A percentile compares a stretch with the other conserved stretches of the same genome.
phyloP scores from a whole-genome alignment of 2,113 vertebrate genomes.

The Pardalotus punctatus region DNA sequence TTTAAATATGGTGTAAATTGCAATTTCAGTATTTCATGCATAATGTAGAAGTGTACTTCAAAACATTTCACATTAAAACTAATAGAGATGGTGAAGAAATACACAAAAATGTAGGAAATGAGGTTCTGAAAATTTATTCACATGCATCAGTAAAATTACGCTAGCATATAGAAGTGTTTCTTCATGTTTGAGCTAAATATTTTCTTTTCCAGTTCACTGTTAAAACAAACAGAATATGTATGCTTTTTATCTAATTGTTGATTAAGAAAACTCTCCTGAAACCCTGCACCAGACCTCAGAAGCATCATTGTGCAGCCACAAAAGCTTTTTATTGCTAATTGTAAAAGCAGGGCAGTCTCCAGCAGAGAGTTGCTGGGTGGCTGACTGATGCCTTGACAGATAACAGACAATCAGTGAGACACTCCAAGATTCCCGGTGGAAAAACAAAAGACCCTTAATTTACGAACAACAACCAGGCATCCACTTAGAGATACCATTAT shows the following conservation, averaged over 20 bases:
- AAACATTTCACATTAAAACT: not conserved
- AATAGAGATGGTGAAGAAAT: not conserved
- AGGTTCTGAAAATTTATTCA: not conserved
- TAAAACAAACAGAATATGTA: constrained; percentile 24
- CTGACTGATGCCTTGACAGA: constrained; percentile 61
- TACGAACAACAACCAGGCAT: constrained; percentile 11
- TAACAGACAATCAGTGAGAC: constrained; percentile 16
- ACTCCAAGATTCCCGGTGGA: constrained; percentile 2
- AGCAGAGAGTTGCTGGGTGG: constrained; percentile 48
- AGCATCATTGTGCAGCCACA: constrained; percentile 37
- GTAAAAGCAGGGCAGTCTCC: constrained; percentile 44
- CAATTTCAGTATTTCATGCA: not conserved
- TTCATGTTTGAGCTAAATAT: not conserved
- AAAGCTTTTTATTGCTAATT: constrained; percentile 47
- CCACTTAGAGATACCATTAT: constrained; percentile 20
- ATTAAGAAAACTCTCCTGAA: constrained; percentile 27
- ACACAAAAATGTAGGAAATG: not conserved
- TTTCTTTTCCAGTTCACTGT: constrained; percentile 9
- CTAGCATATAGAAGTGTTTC: not conserved
- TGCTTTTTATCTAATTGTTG: constrained; percentile 24
- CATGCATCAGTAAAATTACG: not conserved
- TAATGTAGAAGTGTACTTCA: not conserved
- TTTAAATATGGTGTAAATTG: not conserved
- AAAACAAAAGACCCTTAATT: constrained; percentile 37
- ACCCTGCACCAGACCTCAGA: constrained; percentile 15